Base-by-base conservation (phyloP, 2,113 vertebrate genomes). In the Oncorhynchus keta region DNA sequence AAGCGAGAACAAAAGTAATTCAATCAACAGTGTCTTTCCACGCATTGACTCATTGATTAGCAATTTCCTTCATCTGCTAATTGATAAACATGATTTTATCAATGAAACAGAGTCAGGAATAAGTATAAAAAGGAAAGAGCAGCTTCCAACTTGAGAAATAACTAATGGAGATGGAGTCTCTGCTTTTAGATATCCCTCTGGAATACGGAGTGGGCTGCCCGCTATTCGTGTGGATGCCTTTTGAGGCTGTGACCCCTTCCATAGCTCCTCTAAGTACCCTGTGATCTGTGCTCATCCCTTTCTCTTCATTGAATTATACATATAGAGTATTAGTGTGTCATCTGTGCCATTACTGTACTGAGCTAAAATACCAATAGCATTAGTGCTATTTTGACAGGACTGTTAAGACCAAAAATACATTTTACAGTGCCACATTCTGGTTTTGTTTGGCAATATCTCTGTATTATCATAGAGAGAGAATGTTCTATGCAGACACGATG, bases 231-330 rank as follows among this genome's bases (percentile, higher is more conserved):
- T 67, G 24, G 22, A 24, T 30, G 65, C 22, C 39, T 22, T 66
- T 22, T 67, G 9, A 24, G 65, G 11, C n/a, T 30, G 26, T 67
- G 65, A 62, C 59, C 59, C n/a, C n/a, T 62, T n/a, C n/a, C n/a
- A 55, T 62, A 62, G 24, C 8, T 62, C 59, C 59, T 24, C 59
- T 62, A 22, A 24, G 59, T 62, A 62, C n/a, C 18, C n/a, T 22
- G 59, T 22, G 59, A 62, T 62, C 59, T 22, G 59, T 62, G 5
- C n/a, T 62, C 59, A 22, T 62, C 59, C 59, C 59, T n/a, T 22
- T 62, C 59, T 24, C 59, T 62, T 22, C n/a, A 62, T 62, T 62
- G 59, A 62, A 62, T 62, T 62, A 62, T 62, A 62, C 20, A 62
- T 67, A 30, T 45, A 45, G 8, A 45, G 39, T 45, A 45, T 45